Base-by-base conservation (phyloP, 2,113 vertebrate species). In the Macrotis lagotis region DNA sequence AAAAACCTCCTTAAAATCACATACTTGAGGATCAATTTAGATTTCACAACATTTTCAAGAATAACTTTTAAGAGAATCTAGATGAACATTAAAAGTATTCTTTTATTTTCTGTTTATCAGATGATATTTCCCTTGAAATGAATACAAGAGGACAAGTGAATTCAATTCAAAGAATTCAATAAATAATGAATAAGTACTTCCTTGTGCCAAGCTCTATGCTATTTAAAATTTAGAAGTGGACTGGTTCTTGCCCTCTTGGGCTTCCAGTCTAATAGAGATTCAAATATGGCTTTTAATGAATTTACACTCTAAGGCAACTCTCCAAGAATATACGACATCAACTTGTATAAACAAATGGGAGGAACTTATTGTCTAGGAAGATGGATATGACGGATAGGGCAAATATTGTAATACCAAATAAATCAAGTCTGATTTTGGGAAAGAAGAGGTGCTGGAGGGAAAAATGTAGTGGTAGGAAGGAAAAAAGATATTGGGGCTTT, bases 41-140 rank as follows among this genome's bases (percentile, higher is more conserved):
- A 90, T 31, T 14, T 83, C 66, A 74, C 59, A n/a, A 66, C 31
- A 66, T 66, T 74, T 95, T 48, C 93, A 92, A 88, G 53, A 94
- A 93, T 53, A 66, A 24, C 12, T 24, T 95, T 92, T 48, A 89
- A 90, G 44, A 26, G 28, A 55, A 92, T 44, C 11, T 50, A 47
- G 92, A 95, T 25, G 52, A 50, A 91, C 22, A 50, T 94, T 92
- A 90, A 50, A 55, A 59, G 25, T 48, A 90, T 91, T 89, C 0
- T 6, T 37, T 53, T 59, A 24, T 51, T 52, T 92, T 37, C 47
- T 66, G 37, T 66, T 66, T 50, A 50, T 52, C n/a, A 51, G 5
- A 44, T 50, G 66, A 47, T 53, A 28, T 26, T 90, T 44, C 14
- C 88, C 59, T 48, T 93, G 37, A 3, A 74, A 89, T 37, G 37